Evolutionary conservation across 2,888 invertebrate genomes (phyloP), one percentile per base, ranked within the genome.

Genomic region (Amphipyra tragopoginis): DNA sequence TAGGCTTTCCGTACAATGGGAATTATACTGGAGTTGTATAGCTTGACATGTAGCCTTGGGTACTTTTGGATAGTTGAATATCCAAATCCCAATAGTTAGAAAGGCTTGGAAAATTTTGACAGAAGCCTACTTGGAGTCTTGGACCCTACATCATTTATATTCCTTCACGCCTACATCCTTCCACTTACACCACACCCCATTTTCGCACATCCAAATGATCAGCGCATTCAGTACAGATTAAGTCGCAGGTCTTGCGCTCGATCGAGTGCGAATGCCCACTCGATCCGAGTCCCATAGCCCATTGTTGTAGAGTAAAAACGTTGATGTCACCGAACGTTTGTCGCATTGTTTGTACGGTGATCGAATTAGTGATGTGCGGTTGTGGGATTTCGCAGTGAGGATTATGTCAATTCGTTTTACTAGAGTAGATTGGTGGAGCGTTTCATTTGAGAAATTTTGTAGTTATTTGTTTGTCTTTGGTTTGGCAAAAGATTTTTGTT

Each of bases 151-250:
- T n/a, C n/a, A n/a, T n/a, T n/a, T n/a, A n/a, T n/a, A n/a, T n/a
- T n/a, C n/a, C n/a, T 21, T 21, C 0, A 7, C 62, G 62, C 76
- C 26, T 15, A 6, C 5, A 36, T 45, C 64, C 58, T 42, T 0
- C 62, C n/a, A 62, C 73, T 84, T 81, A 65, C 0, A 74, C 83
- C 81, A 73, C 49, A 59, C 67, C 9, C n/a, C 33, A 73, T 62
- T 61, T 79, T 73, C 77, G 79, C 62, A 61, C 57, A 71, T 57
- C 62, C 75, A 90, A 91, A 90, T 89, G 89, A 91, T 90, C 90
- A 90, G 84, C 87, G 75, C 85, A 88, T 90, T 90, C 90, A 89
- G 83, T 85, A 75, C 85, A 88, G 88, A 91, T 92, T 91, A 92
- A 85, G 83, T 74, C 79, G 40, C 86, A 86, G 83, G 83, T 88